Evolutionary conservation across 1,140 invertebrate species (phyloP), one percentile per base, ranked within the genome.

Genomic region (Lasaia peninsularis): DNA sequence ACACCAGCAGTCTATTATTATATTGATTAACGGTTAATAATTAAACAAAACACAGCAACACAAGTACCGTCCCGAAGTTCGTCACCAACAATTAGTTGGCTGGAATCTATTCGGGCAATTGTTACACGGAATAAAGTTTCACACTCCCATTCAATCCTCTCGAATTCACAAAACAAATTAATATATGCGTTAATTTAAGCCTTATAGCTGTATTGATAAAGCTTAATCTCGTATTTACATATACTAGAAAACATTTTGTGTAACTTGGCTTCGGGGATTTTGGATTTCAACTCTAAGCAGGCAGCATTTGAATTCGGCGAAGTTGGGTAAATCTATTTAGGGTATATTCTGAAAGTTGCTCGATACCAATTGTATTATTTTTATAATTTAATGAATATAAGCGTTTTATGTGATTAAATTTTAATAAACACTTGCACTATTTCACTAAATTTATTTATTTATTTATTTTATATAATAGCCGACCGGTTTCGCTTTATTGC

Each of bases 231-330:
- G 9, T 9, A 10, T 32, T 14, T 24, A 20, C 18, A 67, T 24
- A 10, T 16, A 33, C 34, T 54, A 10, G 2, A 9, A 33, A 21
- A 31, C 53, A 68, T 67, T 70, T 65, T 71, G 69, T 65, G 63
- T 73, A 78, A 78, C 71, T 72, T 62, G 64, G 73, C 78, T 83
- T 83, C 79, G 78, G 67, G 80, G 78, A 79, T 83, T 79, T 79
- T 57, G 63, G 68, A 78, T 73, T 81, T 71, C 67, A 69, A 77
- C 76, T 78, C 67, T 79, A 78, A 77, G 73, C 75, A 77, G 69
- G 57, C 70, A 60, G 73, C 64, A 75, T 78, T 78, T 73, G 65
- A 75, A 67, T 76, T 76, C 60, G 50, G 71, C 71, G 40, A 54
- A 40, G 37, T 54, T 54, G 35, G 34, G 18, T 54, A 34, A 37